Base-by-base conservation (phyloP, 2,888 invertebrate genomes). In the Hylaea fasciaria region DNA sequence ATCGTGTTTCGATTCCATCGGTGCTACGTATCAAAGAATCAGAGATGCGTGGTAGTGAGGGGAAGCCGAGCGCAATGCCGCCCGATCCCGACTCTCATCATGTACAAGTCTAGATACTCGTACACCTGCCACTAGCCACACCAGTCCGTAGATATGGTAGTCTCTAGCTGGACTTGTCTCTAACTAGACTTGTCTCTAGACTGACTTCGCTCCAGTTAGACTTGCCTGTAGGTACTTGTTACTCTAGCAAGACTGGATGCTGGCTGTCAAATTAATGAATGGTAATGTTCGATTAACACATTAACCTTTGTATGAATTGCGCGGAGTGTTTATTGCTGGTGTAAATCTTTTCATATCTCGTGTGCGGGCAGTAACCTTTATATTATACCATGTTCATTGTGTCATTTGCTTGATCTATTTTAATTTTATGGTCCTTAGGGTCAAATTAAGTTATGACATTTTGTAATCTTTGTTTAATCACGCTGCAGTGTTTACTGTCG, bases 1-100 rank as follows among this genome's bases (percentile, higher is more conserved):
- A 91, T 92, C 91, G 86, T 82, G 87, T 91, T 92, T 89, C 91
- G 91, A 92, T 91, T 91, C 89, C 87, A 87, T 89, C 84, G 89
- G 91, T 90, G 90, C 88, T 82, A 84, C 88, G 89, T 91, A 91
- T 92, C 91, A 91, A 90, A 89, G 90, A 86, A 86, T 85, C 84
- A 83, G 82, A 60, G 85, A 82, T 81, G 85, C 82, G 81, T 81
- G 79, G 79, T 81, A 71, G 83, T 82, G 78, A 71, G 80, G 78
- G 76, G 78, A 82, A 78, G 73, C 77, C 80, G 76, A 85, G 82
- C 86, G 84, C 82, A 81, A 77, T 84, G 76, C 89, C 88, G 86
- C 77, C 64, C 67, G 68, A 49, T 56, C 48, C 57, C 37, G 39
- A 57, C 50, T 50, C 65, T 48, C 39, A 13, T 9, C 45, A 45